Base-by-base conservation (phyloP, 2,797 vertebrate species). In the Coregonus ussuriensis region DNA sequence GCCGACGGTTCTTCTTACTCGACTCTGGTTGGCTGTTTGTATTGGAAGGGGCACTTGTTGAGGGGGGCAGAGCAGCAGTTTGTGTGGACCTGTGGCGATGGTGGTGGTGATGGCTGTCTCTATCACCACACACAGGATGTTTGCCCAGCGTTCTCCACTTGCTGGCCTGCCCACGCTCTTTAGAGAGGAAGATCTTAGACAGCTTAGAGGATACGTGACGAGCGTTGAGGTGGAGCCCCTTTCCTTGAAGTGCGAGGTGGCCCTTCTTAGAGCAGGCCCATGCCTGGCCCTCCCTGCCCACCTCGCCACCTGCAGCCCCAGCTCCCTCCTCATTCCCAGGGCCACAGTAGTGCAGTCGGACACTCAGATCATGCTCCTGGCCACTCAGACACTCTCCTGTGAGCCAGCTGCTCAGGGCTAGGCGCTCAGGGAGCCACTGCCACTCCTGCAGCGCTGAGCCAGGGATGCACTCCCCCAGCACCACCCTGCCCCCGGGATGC, bases 261-360 rank as follows among this genome's bases (percentile, higher is more conserved):
- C 96, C 96, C 86, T 93, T 95, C 85, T 90, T 96, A 84, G 95
- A 95, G 86, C 96, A 97, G 70, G 82, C 88, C 96, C 97, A 97
- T 0, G 77, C 77, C 82, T 97, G 96, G 21, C 13, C 90, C 9
- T 91, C 88, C 78, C 72, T 71, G 77, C 82, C 81, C 2, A 78
- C 68, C 69, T 92, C 92, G 54, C 0, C 82, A 16, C 83, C 81
- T 35, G 14, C 63, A 41, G 33, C 69, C n/a, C 6, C 62, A 0
- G 4, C 65, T 11, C 16, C 33, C 31, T 78, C 66, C 0, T 85
- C 85, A 76, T 89, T 87, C 29, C 35, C 72, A 16, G 33, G 6
- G 13, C 13, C 56, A 0, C 97, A 98, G 56, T 88, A 71, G 77
- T 92, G 91, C 83, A 96, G 75, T 63, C 85, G 90, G 72, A 96